phyloP scores from a whole-genome alignment of 2,113 vertebrate genomes.

The Naja naja region DNA sequence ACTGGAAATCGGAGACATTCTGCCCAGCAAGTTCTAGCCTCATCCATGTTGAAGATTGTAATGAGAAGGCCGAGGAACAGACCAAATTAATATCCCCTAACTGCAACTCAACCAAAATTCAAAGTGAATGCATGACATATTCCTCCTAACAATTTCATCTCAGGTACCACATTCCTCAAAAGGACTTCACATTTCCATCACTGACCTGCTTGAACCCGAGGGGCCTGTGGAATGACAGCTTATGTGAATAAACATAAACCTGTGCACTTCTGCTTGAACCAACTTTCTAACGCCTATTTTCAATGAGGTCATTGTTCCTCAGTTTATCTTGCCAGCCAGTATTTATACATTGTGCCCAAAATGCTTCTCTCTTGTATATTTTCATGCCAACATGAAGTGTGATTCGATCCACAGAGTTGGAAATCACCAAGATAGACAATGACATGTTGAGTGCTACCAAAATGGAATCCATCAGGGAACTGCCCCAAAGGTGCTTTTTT shows the following conservation, averaged over 20 bases:
- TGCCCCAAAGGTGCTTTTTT: background rate
- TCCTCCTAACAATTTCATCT: background rate
- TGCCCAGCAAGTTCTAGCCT: background rate
- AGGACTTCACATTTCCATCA: background rate
- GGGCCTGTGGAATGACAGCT: too few species aligned
- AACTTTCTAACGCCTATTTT: conserved; percentile 18
- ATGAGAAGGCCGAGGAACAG: background rate
- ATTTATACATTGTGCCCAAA: conserved; percentile 52
- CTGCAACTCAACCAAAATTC: background rate
- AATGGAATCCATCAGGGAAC: background rate
- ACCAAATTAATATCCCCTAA: background rate
- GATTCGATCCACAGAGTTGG: conserved; percentile 11
- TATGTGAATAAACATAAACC: rapidly evolving
- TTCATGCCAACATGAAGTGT: conserved; percentile 53
- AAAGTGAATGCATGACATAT: background rate
- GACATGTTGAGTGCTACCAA: background rate
- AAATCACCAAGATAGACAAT: background rate
- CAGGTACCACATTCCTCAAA: background rate
- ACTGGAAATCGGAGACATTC: background rate
- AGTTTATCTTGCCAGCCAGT: conserved; percentile 29
- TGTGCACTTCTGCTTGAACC: background rate
- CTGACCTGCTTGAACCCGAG: background rate
- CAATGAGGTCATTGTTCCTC: conserved; percentile 31
- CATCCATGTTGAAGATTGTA: background rate
- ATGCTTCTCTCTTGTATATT: conserved; percentile 25